phyloP scores from a whole-genome alignment of 2,888 invertebrate genomes.

The Mesochorus sp. region DNA sequence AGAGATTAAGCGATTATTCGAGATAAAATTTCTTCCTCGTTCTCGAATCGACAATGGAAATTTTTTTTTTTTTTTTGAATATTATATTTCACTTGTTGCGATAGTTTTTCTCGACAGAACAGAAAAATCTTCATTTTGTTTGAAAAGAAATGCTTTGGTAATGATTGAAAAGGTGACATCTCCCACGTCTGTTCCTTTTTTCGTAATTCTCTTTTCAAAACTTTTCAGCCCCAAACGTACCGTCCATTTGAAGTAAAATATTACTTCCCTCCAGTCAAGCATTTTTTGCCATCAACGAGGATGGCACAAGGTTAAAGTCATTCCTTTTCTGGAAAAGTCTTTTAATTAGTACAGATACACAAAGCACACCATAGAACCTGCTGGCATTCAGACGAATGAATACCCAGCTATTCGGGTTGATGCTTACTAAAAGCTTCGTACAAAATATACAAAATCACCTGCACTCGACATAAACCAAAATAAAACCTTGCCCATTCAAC shows the following conservation, averaged over 20 bases:
- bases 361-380: background rate
- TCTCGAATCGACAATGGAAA: background rate
- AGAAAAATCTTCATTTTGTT: no score
- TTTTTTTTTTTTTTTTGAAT: no score
- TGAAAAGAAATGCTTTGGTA: no score
- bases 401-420: conserved; percentile 8
- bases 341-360: conserved; percentile 32
- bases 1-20: conserved; percentile 27
- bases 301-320: background rate
- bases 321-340: background rate
- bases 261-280: background rate
- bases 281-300: background rate
- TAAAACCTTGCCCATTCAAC: conserved; percentile 10
- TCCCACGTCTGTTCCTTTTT: background rate
- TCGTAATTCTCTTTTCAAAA: background rate
- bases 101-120: no score
- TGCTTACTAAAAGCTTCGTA: background rate
- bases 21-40: background rate
- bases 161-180: no score
- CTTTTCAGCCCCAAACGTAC: background rate
- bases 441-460: background rate
- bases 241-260: background rate
- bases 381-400: background rate
- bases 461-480: background rate
- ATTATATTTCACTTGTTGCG: no score